Percentiles rank a stretch among this genome's conserved stretches.
Conservation (phyloP, 1,140 invertebrate genomes). For the Zaprionus nigranus region DNA sequence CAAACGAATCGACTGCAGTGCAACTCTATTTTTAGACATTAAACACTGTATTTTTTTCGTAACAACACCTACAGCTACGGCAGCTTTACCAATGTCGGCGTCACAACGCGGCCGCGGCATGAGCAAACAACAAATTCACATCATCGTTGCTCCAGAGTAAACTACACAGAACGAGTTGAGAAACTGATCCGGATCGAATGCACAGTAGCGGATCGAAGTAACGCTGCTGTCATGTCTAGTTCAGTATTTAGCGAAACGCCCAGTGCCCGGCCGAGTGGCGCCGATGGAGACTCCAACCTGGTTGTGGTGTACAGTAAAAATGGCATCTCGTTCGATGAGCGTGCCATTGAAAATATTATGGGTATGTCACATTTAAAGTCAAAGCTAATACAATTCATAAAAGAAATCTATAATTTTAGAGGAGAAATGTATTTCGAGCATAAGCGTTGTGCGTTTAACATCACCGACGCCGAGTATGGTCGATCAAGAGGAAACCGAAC, state of each 20-base stretch:
- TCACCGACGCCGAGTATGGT: conserved; percentile 83
- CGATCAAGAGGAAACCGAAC: conserved; percentile 77
- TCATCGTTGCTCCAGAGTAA: conserved; percentile 35
- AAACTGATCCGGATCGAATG: conserved; percentile 31
- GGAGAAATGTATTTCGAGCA: conserved; percentile 78
- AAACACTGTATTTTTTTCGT: conserved; percentile 7
- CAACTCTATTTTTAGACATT: conserved; percentile 35
- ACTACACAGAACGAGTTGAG: conserved; percentile 8
- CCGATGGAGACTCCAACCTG: conserved; percentile 82
- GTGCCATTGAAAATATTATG: conserved; percentile 89
- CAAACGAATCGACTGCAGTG: conserved; percentile 5
- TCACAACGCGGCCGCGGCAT: conserved; percentile 69
- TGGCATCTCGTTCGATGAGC: conserved; percentile 89
- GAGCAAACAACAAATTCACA: conserved; percentile 61
- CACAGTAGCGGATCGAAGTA: conserved; percentile 24
- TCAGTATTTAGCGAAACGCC: conserved; percentile 76
- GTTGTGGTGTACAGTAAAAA: conserved; percentile 91
- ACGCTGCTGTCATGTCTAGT: conserved; percentile 65
- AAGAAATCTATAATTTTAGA: conserved; percentile 47
- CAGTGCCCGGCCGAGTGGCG: conserved; percentile 48
- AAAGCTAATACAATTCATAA: conserved; percentile 40
- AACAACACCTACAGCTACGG: conserved; percentile 7
- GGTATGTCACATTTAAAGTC: conserved; percentile 84
- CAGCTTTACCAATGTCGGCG: conserved; percentile 56
- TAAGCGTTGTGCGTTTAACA: conserved; percentile 79